Percentiles rank a stretch among this genome's conserved stretches.
phyloP scores from a whole-genome alignment of 2,113 vertebrate genomes.

The Corythornis cristatus region DNA sequence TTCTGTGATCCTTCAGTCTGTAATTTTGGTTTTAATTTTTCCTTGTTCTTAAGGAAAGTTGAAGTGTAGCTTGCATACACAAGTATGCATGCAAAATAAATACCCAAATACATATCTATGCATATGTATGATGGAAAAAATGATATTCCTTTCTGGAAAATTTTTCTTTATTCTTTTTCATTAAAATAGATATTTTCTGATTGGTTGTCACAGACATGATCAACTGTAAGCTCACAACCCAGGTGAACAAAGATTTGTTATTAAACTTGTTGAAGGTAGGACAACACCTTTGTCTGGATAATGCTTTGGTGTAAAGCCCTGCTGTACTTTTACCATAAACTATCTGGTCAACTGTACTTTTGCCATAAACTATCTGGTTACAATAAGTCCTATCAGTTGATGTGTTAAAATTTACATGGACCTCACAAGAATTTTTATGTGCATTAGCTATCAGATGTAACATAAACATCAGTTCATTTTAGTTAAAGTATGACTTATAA shows the following conservation, averaged over 20 bases:
- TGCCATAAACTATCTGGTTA: neutral
- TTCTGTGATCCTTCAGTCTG: neutral
- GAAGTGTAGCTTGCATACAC: neutral
- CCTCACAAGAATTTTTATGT: neutral
- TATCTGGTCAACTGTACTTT: neutral
- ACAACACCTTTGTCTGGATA: neutral
- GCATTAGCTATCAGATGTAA: neutral
- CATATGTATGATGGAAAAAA: neutral
- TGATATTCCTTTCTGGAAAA: neutral
- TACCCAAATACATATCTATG: neutral
- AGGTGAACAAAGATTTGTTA: neutral
- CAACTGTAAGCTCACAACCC: rapidly evolving
- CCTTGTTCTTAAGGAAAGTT: neutral
- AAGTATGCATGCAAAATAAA: neutral
- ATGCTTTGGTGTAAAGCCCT: neutral
- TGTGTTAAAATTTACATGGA: neutral
- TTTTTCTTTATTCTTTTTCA: neutral
- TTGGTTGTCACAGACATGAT: neutral
- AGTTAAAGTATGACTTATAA: neutral
- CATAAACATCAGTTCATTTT: neutral
- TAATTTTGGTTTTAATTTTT: neutral
- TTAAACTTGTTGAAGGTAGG: neutral
- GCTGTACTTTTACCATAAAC: neutral
- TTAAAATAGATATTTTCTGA: neutral
- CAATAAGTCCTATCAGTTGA: neutral